Conservation (phyloP, 2,888 invertebrate species). For the Ditylenchus weischeri region DNA sequence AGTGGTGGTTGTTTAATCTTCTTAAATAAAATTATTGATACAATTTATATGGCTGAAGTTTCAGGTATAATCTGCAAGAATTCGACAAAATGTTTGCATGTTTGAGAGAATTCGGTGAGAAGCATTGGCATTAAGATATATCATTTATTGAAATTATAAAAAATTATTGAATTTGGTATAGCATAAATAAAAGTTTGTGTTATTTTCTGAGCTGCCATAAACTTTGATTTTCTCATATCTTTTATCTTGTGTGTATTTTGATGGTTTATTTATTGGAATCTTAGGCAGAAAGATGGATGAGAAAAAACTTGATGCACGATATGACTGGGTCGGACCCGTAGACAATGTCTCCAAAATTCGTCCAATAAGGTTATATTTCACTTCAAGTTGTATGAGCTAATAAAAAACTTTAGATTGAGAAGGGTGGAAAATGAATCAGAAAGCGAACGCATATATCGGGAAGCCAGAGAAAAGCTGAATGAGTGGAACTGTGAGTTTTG, state of each 20-base stretch:
- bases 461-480: slow-evolving; percentile 48
- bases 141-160: too few relatives aligned
- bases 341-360: slow-evolving; percentile 50
- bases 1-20: too few relatives aligned
- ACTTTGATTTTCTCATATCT: too few relatives aligned
- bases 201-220: too few relatives aligned
- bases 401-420: slow-evolving; percentile 37
- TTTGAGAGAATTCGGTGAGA: slow-evolving; percentile 27
- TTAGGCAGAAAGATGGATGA: slow-evolving; percentile 19
- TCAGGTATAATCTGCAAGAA: too few relatives aligned
- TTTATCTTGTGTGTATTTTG: too few relatives aligned
- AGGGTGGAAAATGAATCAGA: slow-evolving; percentile 46
- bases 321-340: slow-evolving; percentile 57
- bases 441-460: slow-evolving; percentile 44
- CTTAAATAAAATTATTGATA: too few relatives aligned
- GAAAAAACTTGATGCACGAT: slow-evolving; percentile 46
- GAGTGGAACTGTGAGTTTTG: slow-evolving; percentile 55
- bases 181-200: too few relatives aligned
- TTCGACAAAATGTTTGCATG: slow-evolving; percentile 49
- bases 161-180: too few relatives aligned
- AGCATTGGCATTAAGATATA: too few relatives aligned
- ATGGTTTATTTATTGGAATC: too few relatives aligned
- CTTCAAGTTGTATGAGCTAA: not conserved
- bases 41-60: too few relatives aligned
- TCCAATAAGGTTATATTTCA: slow-evolving; percentile 40